Evolutionary conservation across 2,113 vertebrate genomes (phyloP).

Genomic region (Cryptomyrus ogoouensis): DNA sequence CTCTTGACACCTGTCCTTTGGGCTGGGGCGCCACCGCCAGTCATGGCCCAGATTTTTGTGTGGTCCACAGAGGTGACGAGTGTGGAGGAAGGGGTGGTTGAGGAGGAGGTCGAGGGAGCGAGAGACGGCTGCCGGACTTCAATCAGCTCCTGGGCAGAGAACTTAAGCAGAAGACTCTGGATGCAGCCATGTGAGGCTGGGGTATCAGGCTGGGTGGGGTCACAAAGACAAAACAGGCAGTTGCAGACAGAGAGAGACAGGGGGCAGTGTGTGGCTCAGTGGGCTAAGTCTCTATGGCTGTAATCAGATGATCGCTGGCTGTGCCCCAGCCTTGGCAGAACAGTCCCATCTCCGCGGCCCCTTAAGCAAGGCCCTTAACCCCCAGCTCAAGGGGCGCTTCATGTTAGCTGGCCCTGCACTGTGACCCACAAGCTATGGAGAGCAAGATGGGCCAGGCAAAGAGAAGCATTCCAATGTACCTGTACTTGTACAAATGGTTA

Average conservation of each 20-base stretch:
- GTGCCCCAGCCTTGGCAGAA: background rate
- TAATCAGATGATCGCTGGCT: background rate
- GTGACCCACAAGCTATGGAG: background rate
- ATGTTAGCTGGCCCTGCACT: background rate
- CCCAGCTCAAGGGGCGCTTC: too few species aligned
- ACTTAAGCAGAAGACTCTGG: conserved; percentile 83
- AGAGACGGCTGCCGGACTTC: conserved; percentile 68
- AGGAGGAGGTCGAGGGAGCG: conserved; percentile 26
- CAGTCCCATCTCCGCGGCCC: background rate
- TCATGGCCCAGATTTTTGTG: conserved; percentile 87
- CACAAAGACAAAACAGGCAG: background rate
- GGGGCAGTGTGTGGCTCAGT: too few species aligned
- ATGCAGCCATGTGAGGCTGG: conserved; percentile 68
- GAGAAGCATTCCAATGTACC: background rate
- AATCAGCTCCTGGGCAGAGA: conserved; percentile 86
- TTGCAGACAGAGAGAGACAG: background rate
- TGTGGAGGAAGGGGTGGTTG: conserved; percentile 49
- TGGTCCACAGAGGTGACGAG: conserved; percentile 81
- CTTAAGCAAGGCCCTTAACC: background rate
- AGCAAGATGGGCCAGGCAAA: background rate
- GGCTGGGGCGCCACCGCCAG: conserved; percentile 56
- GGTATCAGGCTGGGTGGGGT: conserved; percentile 61
- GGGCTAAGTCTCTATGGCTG: background rate
- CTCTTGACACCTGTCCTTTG: conserved; percentile 59
- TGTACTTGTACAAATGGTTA: too few species aligned